Evolutionary conservation across 2,888 invertebrate species (phyloP).

Genomic region (Mamestra brassicae): DNA sequence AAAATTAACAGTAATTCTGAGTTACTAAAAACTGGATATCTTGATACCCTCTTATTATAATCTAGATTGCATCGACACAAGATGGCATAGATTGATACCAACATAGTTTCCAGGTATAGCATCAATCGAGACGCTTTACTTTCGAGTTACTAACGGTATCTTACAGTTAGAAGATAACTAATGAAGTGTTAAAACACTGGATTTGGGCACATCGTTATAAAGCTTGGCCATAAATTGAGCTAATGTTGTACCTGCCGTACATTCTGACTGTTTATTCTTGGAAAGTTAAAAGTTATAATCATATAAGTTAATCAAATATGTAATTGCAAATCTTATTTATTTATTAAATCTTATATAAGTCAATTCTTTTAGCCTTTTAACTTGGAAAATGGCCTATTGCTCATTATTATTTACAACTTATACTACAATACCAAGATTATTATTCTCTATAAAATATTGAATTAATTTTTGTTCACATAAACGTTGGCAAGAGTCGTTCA

Average conservation of each 20-base stretch:
- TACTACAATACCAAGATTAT: background rate
- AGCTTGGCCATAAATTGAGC: conserved; percentile 29
- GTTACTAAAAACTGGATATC: conserved; percentile 13
- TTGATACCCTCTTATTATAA: conserved; percentile 22
- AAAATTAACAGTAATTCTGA: conserved; percentile 25
- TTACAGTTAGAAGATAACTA: conserved; percentile 44
- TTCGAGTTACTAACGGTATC: conserved; percentile 56
- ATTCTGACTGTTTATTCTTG: conserved; percentile 20
- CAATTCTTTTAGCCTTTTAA: background rate
- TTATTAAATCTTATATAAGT: background rate
- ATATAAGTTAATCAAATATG: background rate
- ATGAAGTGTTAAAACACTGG: conserved; percentile 31
- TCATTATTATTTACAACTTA: background rate
- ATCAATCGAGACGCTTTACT: conserved; percentile 50
- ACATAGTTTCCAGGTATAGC: conserved; percentile 29
- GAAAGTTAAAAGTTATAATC: conserved; percentile 10
- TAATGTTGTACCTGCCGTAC: background rate
- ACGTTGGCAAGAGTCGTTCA: background rate
- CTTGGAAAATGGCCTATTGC: background rate
- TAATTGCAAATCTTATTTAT: background rate
- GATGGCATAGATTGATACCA: conserved; percentile 59
- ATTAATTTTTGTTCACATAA: background rate
- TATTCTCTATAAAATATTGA: background rate
- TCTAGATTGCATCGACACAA: conserved; percentile 31
- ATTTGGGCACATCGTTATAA: conserved; percentile 40